A percentile compares a stretch with the other conserved stretches of the same genome.
phyloP scores from a whole-genome alignment of 2,888 invertebrate genomes.

The Dascillus cervinus region DNA sequence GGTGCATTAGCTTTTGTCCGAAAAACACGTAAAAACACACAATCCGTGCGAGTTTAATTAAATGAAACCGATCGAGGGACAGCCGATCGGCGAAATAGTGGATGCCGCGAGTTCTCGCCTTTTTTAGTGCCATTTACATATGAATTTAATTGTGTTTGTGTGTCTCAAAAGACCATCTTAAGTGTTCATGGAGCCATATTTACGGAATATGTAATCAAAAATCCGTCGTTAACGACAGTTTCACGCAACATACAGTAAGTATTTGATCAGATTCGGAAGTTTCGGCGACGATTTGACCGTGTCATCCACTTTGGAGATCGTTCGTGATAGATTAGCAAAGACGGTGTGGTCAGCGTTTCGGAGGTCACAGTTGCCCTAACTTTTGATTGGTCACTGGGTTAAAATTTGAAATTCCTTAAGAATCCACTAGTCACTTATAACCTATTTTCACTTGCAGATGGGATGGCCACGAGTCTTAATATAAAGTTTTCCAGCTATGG shows the following conservation, averaged over 20 bases:
- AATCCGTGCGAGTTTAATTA: no score
- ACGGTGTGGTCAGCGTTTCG: conserved; percentile 13
- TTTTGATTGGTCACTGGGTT: conserved; percentile 9
- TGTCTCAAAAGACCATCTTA: conserved; percentile 9
- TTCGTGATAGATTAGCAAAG: neutral
- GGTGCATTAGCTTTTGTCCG: conserved; percentile 52
- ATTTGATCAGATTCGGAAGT: neutral
- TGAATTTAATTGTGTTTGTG: conserved; percentile 18
- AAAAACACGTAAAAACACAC: conserved; percentile 28
- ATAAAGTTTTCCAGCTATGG: conserved; percentile 49
- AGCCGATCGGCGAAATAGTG: no score
- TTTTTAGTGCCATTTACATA: conserved; percentile 4
- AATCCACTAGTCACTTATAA: conserved; percentile 1
- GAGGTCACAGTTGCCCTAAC: conserved; percentile 14
- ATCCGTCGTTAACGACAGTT: conserved; percentile 25
- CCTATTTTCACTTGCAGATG: conserved; percentile 28
- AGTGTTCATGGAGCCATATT: conserved; percentile 55
- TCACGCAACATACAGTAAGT: conserved; percentile 35
- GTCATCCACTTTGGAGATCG: conserved; percentile 1
- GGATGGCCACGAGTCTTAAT: conserved; percentile 36
- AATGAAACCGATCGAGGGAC: no score
- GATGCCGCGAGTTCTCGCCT: no score
- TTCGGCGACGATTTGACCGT: neutral
- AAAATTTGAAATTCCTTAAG: no score
- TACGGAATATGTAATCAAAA: conserved; percentile 42